phyloP scores from a whole-genome alignment of 2,888 invertebrate genomes.

The Sphinx pinastri region DNA sequence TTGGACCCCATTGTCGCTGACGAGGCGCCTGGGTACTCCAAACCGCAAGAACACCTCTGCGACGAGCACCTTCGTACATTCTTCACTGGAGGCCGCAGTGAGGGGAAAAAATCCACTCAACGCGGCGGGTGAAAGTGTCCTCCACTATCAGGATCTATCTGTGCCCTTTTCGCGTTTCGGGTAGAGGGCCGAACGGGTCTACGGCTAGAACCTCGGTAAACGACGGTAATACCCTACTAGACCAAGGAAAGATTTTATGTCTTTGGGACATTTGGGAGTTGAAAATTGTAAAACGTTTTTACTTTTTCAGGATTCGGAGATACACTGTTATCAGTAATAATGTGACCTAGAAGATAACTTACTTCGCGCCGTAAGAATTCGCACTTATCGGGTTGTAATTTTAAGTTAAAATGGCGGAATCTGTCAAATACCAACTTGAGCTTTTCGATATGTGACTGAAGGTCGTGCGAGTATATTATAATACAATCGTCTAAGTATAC shows the following conservation, averaged over 20 bases:
- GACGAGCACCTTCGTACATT: no score
- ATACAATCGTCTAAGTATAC: conserved; percentile 26
- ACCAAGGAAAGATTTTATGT: conserved; percentile 24
- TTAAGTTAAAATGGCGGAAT: conserved; percentile 20
- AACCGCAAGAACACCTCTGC: no score
- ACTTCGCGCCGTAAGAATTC: conserved; percentile 27
- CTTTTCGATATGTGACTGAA: conserved; percentile 24
- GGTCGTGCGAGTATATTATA: conserved; percentile 12
- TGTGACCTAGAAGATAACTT: conserved; percentile 26
- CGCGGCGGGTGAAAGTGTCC: no score
- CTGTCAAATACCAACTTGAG: conserved; percentile 21
- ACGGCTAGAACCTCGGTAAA: not conserved
- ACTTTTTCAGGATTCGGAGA: conserved; percentile 29
- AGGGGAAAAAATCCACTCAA: no score
- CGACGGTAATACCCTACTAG: conserved; percentile 24
- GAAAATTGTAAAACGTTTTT: conserved; percentile 24
- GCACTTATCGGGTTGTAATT: conserved; percentile 28
- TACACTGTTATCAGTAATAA: conserved; percentile 27
- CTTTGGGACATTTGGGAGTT: conserved; percentile 24
- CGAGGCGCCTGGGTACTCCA: no score
- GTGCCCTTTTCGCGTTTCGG: no score
- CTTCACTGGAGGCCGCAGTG: no score
- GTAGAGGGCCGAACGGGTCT: no score
- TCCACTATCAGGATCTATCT: no score
- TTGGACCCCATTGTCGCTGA: no score